Evolutionary conservation across 1,140 invertebrate genomes (phyloP).

Genomic region (Sweltsa coloradensis): DNA sequence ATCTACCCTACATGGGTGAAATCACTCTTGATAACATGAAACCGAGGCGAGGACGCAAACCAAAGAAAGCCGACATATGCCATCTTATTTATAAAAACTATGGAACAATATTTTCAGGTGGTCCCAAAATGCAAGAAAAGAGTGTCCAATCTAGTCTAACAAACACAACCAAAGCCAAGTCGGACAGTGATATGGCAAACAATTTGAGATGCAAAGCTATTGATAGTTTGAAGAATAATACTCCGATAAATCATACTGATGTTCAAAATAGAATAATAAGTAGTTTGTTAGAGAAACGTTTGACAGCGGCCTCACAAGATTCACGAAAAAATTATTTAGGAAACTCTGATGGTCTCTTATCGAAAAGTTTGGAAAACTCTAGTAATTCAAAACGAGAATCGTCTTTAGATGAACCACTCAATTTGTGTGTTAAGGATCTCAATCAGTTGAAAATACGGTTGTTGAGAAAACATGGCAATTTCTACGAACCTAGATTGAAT

Average conservation of each 20-base stretch:
- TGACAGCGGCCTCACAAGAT: conserved; percentile 36
- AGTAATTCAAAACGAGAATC: too few relatives aligned
- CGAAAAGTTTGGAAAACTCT: too few relatives aligned
- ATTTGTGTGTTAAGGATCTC: conserved; percentile 65
- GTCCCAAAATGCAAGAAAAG: too few relatives aligned
- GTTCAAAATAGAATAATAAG: conserved; percentile 57
- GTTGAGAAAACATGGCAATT: conserved; percentile 42
- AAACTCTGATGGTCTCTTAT: too few relatives aligned
- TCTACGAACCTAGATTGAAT: conserved; percentile 39
- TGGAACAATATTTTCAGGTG: conserved; percentile 63
- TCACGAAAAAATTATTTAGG: too few relatives aligned
- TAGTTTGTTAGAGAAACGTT: conserved; percentile 49
- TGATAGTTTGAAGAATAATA: too few relatives aligned
- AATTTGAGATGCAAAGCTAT: too few relatives aligned
- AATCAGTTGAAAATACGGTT: conserved; percentile 50
- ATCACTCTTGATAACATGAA: conserved; percentile 77
- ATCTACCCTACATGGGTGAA: conserved; percentile 81
- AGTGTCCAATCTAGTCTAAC: too few relatives aligned
- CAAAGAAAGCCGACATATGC: conserved; percentile 81
- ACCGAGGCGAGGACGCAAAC: conserved; percentile 68
- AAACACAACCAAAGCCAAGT: too few relatives aligned
- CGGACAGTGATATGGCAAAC: too few relatives aligned
- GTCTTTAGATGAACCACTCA: conserved; percentile 60
- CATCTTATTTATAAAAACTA: conserved; percentile 86
- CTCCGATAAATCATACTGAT: conserved; percentile 32